Evolutionary conservation across 2,797 vertebrate species (phyloP).

Genomic region (Mallotus villosus): DNA sequence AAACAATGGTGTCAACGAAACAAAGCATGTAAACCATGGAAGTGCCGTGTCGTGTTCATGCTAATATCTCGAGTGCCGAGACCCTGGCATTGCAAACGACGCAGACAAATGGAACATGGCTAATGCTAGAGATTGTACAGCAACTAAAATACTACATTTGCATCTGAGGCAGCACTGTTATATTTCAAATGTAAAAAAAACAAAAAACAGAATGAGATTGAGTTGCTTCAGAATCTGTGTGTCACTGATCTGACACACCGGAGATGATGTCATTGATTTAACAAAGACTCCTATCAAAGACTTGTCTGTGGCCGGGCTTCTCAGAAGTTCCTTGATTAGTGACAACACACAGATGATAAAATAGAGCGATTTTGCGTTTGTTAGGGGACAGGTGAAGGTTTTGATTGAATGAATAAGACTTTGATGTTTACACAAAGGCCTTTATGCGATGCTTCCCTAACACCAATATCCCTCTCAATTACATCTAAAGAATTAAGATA

Average conservation of each 20-base stretch:
- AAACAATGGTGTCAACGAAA: no score
- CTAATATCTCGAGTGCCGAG: no score
- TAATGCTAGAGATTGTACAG: no score
- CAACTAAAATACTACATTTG: no score
- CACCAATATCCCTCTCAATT: not conserved
- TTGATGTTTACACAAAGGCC: not conserved
- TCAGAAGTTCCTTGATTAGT: not conserved
- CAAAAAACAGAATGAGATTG: not conserved
- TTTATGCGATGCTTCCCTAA: not conserved
- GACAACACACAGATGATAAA: not conserved
- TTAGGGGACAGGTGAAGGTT: not conserved
- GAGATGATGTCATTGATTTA: slow-evolving; percentile 2
- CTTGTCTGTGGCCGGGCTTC: not conserved
- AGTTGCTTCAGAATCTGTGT: not conserved
- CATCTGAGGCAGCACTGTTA: no score
- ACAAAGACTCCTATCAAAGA: not conserved
- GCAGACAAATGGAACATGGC: no score
- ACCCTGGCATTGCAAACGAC: no score
- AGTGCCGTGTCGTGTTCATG: no score
- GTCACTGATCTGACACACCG: not conserved
- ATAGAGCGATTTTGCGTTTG: not conserved
- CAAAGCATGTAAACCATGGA: no score
- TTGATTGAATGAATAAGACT: slow-evolving; percentile 1
- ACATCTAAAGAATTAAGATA: not conserved
- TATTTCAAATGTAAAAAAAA: not conserved